Base-by-base conservation (phyloP, 2,113 vertebrate species). In the Percopsis transmontana region DNA sequence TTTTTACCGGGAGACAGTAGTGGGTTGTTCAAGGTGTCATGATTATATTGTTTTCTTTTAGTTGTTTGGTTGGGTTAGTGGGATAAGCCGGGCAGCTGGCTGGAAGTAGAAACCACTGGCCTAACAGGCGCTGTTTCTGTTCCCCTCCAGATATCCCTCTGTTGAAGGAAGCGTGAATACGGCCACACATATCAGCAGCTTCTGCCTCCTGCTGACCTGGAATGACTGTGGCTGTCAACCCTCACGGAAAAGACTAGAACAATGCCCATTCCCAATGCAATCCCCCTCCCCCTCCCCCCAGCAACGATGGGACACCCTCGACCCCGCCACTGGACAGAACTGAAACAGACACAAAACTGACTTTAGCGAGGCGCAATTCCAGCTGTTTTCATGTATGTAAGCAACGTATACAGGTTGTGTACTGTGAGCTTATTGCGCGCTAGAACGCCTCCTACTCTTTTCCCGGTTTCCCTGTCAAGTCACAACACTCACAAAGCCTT, bases 131-230 rank as follows among this genome's bases (percentile, higher is more conserved):
- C 5, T 13, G 2, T 23, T 2, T 81, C 11, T 70, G 38, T 57
- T 51, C 21, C 56, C 38, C 54, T 79, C 82, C 91, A 99, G 97
- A 99, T 93, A 97, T 98, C 85, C 97, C 97, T 20, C 91, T 99
- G 86, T 53, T 99, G 89, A 98, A 98, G 91, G 96, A 99, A 94
- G 96, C 97, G 83, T 99, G 95, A 99, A 90, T 71, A 77, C 85
- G 87, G 76, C 81, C 79, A 70, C 60, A 67, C 76, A 68, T 68
- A 40, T 62, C 77, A 68, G 83, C 88, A 74, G 59, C 77, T 53
- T 58, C 72, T 57, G 64, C 52, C 71, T 69, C 44, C 77, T 76
- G 85, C 84, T 85, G 74, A 78, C 77, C 68, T 69, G 84, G 84
- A 90, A 81, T 82, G 76, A 81, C 85, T 86, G 79, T 79, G 81